Percentiles rank a stretch among this genome's conserved stretches.
phyloP scores from a whole-genome alignment of 2,888 invertebrate species.

The Encarsia formosa region DNA sequence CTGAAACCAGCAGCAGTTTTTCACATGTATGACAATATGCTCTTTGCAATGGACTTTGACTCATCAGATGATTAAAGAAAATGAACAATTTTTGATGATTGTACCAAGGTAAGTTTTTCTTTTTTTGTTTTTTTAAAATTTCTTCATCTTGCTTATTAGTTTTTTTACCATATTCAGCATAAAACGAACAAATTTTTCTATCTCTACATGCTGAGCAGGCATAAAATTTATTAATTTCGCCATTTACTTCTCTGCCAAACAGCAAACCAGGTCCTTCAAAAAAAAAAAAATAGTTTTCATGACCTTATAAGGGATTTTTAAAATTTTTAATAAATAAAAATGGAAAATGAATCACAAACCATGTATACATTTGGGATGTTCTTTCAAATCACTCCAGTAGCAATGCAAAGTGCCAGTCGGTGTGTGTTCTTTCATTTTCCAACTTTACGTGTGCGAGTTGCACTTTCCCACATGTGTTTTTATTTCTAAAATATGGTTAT shows the following conservation, averaged over 20 bases:
- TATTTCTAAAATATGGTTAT: no score
- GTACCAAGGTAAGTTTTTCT: conserved; percentile 52
- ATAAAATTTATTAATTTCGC: conserved; percentile 62
- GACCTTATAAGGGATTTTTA: neutral
- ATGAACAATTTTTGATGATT: conserved; percentile 57
- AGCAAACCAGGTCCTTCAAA: conserved; percentile 62
- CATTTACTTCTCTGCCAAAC: conserved; percentile 55
- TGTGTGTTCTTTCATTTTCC: conserved; percentile 15
- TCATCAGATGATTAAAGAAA: conserved; percentile 54
- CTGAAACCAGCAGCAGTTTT: conserved; percentile 51
- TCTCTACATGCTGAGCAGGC: conserved; percentile 83
- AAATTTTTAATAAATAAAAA: neutral
- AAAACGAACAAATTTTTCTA: conserved; percentile 71
- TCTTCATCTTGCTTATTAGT: conserved; percentile 46
- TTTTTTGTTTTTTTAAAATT: conserved; percentile 55
- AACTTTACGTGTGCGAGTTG: no score
- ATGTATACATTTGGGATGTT: conserved; percentile 70
- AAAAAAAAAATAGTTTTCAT: conserved; percentile 3
- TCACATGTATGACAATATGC: conserved; percentile 66
- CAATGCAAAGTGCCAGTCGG: conserved; percentile 34
- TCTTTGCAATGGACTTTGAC: conserved; percentile 39
- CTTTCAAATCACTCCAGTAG: conserved; percentile 53
- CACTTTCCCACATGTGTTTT: no score
- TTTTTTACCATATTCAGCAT: conserved; percentile 57
- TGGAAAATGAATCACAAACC: conserved; percentile 50